Conservation (phyloP, 2,113 vertebrate genomes). For the Pedionomus torquatus region DNA sequence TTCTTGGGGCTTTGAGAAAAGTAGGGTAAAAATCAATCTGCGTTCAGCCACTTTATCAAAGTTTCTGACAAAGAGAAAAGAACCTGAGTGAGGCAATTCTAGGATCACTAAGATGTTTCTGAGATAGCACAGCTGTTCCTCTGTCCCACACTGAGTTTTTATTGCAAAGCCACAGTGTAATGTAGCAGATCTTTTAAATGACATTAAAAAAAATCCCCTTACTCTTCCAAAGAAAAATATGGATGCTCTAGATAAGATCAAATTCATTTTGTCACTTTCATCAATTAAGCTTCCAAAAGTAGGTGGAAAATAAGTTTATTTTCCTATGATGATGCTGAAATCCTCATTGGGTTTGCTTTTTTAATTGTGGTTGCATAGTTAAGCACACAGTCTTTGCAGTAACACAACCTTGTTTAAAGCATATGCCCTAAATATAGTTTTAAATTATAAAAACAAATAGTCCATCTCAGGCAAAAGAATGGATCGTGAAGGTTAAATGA, state of each 20-base stretch:
- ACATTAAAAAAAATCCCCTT: background rate
- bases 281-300: background rate
- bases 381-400: background rate
- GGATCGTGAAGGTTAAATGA: background rate
- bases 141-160: slow-evolving; percentile 42
- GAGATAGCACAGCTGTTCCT: slow-evolving; percentile 52
- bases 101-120: slow-evolving; percentile 11
- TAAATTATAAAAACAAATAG: background rate
- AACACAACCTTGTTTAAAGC: background rate
- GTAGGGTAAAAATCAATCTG: background rate
- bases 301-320: background rate
- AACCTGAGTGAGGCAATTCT: background rate
- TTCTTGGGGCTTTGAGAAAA: background rate
- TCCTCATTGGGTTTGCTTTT: background rate
- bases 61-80: background rate
- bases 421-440: background rate
- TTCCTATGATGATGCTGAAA: background rate
- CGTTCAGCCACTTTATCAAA: background rate
- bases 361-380: background rate
- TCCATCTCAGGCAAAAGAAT: background rate
- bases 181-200: slow-evolving; percentile 29
- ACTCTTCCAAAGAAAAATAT: slow-evolving; percentile 8
- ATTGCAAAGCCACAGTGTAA: slow-evolving; percentile 23
- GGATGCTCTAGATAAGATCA: background rate
- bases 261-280: background rate